Evolutionary conservation across 2,888 invertebrate genomes (phyloP).

Genomic region (Acanthococcus lagerstroemiae): DNA sequence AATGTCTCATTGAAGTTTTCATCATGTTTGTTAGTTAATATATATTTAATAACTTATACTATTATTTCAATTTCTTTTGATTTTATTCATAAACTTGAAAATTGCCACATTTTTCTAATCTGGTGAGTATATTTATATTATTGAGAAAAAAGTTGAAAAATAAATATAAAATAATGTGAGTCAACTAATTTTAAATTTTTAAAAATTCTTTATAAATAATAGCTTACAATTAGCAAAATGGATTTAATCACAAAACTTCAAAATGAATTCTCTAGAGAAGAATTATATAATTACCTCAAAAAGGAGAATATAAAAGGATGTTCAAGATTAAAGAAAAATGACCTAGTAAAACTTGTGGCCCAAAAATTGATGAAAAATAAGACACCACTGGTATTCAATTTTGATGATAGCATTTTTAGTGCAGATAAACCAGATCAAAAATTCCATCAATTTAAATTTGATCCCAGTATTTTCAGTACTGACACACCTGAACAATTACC

Average conservation of each 20-base stretch:
- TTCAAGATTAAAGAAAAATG: conserved; percentile 15
- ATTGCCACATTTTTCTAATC: background rate
- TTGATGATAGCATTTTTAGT: conserved; percentile 12
- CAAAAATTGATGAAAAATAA: conserved; percentile 2
- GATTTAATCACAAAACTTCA: background rate
- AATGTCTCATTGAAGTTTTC: background rate
- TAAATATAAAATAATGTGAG: conserved; percentile 1
- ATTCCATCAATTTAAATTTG: conserved; percentile 4
- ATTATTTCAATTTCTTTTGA: background rate
- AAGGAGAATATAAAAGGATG: conserved; percentile 6
- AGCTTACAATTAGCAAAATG: background rate
- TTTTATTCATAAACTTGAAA: background rate
- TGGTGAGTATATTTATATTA: background rate
- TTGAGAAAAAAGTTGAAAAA: background rate
- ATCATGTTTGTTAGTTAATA: background rate
- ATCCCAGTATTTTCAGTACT: conserved; percentile 13
- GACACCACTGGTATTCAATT: background rate
- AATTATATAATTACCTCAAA: conserved; percentile 9
- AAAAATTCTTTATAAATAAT: background rate
- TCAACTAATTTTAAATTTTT: background rate
- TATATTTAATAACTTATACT: background rate
- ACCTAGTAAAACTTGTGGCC: conserved; percentile 9
- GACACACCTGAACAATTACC: conserved; percentile 21
- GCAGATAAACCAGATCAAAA: conserved; percentile 11
- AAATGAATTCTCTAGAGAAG: background rate